Percentiles rank a stretch among this genome's conserved stretches.
Conservation (phyloP, 2,797 vertebrate species). For the Notoglanidium macrostoma region DNA sequence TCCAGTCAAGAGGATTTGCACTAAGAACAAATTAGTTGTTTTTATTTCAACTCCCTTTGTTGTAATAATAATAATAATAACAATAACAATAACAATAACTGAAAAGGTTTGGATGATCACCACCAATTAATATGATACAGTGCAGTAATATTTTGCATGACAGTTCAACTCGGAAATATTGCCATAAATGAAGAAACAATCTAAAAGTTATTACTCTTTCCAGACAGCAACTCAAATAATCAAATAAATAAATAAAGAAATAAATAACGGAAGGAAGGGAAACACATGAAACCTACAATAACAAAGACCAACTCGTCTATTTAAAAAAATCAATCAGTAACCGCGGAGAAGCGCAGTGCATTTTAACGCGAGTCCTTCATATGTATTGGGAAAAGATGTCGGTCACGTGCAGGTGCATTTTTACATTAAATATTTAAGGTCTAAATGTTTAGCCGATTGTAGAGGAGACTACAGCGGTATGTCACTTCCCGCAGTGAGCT, state of each 20-base stretch:
- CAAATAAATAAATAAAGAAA: background rate
- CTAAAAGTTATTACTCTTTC: background rate
- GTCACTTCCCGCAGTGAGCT: background rate
- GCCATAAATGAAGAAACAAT: background rate
- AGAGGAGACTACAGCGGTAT: background rate
- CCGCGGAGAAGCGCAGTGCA: background rate
- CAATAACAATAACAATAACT: background rate
- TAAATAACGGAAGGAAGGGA: background rate
- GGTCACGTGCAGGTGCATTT: background rate
- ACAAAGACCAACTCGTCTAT: background rate
- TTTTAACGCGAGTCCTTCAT: conserved; percentile 22
- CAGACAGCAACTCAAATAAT: background rate
- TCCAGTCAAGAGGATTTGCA: background rate
- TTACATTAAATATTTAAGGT: background rate
- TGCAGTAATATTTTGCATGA: background rate
- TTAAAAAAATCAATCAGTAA: conserved; percentile 27
- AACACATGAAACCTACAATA: background rate
- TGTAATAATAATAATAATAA: too few relatives aligned
- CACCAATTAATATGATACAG: too few relatives aligned
- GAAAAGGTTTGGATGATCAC: background rate
- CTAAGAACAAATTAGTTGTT: background rate
- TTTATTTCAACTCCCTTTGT: too few relatives aligned
- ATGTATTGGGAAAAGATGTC: background rate
- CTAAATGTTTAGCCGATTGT: background rate
- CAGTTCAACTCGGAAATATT: background rate